phyloP scores from a whole-genome alignment of 2,113 vertebrate genomes.

The Pangasianodon hypophthalmus region DNA sequence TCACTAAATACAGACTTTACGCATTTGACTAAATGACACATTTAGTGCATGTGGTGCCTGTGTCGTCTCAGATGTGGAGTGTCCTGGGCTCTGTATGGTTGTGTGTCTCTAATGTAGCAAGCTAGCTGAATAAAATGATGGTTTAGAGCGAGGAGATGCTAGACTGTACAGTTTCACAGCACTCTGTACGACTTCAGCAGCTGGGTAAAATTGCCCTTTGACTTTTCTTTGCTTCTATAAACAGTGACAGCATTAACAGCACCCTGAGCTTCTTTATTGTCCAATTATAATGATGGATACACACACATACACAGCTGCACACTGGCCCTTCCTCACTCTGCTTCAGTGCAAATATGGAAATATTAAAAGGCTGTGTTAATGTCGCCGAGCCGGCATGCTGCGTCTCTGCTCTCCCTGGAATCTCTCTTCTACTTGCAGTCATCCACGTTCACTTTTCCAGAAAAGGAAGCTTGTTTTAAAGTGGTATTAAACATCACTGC shows the following conservation, averaged over 20 bases:
- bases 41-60: not conserved
- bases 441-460: slow-evolving; percentile 23
- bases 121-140: not conserved
- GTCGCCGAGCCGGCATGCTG: not conserved
- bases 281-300: slow-evolving; percentile 7
- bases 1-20: not conserved
- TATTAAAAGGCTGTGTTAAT: not conserved
- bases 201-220: not conserved
- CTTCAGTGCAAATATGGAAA: slow-evolving; percentile 47
- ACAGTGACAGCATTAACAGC: not conserved
- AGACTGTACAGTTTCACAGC: not conserved
- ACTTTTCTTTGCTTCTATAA: not conserved
- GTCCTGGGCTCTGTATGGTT: not conserved
- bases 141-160: not conserved
- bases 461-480: slow-evolving; percentile 13
- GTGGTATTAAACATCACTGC: not conserved
- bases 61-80: not conserved
- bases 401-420: not conserved
- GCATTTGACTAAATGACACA: not conserved
- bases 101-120: not conserved
- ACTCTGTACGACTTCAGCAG: not conserved
- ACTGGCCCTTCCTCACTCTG: not conserved
- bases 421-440: not conserved
- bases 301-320: not conserved
- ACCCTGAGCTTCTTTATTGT: not conserved